Evolutionary conservation across 1,140 invertebrate species (phyloP).

Genomic region (Pinna nobilis): DNA sequence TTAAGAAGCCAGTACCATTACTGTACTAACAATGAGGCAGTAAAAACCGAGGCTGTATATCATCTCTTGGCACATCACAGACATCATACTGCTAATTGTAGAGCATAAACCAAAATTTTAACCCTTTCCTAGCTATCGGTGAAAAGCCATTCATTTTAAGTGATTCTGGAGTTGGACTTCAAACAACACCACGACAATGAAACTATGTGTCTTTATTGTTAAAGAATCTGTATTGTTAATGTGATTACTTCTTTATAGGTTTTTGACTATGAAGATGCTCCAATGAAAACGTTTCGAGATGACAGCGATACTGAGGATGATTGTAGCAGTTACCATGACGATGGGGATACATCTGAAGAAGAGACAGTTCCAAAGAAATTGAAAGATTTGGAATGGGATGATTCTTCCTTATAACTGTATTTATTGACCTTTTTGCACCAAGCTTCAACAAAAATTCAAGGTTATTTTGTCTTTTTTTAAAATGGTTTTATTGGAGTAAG

Average conservation of each 20-base stretch:
- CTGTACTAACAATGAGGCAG: too few species aligned
- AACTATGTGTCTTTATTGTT: neutral
- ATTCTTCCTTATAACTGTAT: slow-evolving; percentile 71
- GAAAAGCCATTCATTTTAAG: neutral
- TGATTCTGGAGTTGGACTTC: neutral
- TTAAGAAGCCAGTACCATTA: too few species aligned
- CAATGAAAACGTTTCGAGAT: slow-evolving; percentile 63
- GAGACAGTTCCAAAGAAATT: slow-evolving; percentile 74
- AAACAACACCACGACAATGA: neutral
- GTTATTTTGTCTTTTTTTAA: too few species aligned
- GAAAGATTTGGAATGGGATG: slow-evolving; percentile 81
- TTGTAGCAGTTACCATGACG: slow-evolving; percentile 76
- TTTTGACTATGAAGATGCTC: slow-evolving; percentile 73
- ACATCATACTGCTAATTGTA: neutral
- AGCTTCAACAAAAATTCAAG: too few species aligned
- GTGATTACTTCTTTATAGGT: slow-evolving; percentile 66
- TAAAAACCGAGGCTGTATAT: too few species aligned
- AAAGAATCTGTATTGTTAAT: too few species aligned
- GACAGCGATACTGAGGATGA: slow-evolving; percentile 73
- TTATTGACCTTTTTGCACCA: neutral
- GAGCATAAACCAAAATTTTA: neutral
- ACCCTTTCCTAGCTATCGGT: neutral
- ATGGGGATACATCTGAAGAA: slow-evolving; percentile 79
- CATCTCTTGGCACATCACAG: too few species aligned
- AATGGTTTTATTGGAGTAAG: too few species aligned